Evolutionary conservation across 1,140 invertebrate genomes (phyloP), one percentile per base, ranked within the genome.

Genomic region (Lineus longissimus): DNA sequence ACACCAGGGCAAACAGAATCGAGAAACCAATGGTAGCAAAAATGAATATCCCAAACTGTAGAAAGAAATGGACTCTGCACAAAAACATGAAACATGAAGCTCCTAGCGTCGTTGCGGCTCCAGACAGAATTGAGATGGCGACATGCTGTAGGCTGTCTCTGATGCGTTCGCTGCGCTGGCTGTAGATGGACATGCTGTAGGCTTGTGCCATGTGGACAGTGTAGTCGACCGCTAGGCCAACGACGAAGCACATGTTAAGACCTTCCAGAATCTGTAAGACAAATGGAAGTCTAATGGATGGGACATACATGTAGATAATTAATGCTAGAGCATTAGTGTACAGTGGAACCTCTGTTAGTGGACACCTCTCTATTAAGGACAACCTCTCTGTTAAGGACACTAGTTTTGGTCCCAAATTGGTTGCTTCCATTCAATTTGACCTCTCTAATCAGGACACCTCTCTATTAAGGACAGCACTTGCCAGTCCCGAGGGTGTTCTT

Each of bases 1-100:
- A 51, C 11, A 65, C 66, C 15, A 76, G 55, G 2, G 75, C 68
- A 65, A 67, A 75, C 13, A 75, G 41, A 25, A 76, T 22, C 17
- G 75, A 76, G 57, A 76, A 76, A 11, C 70, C 72, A 22, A 76
- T 75, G 41, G 73, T 75, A 29, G 65, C 67, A 56, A 76, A 73
- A 54, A 76, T 68, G 61, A 76, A 76, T 23, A 75, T 67, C 0
- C 73, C 75, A 57, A 76, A 76, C 59, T 71, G 70, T 23, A 75
- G 47, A 41, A 75, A 70, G 43, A 76, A 76, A 31, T 63, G 57
- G 27, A 76, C 67, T 55, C 69, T 25, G 1, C 73, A 70, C 17
- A 65, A 64, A 22, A 74, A 67, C 75, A 76, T 76, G 55, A 76
- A 76, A 9, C 68, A 6, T 1, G 72, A 66, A n/a, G 75, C 73